phyloP scores from a whole-genome alignment of 2,797 vertebrate species.

The Hapalemur alaotrensis region DNA sequence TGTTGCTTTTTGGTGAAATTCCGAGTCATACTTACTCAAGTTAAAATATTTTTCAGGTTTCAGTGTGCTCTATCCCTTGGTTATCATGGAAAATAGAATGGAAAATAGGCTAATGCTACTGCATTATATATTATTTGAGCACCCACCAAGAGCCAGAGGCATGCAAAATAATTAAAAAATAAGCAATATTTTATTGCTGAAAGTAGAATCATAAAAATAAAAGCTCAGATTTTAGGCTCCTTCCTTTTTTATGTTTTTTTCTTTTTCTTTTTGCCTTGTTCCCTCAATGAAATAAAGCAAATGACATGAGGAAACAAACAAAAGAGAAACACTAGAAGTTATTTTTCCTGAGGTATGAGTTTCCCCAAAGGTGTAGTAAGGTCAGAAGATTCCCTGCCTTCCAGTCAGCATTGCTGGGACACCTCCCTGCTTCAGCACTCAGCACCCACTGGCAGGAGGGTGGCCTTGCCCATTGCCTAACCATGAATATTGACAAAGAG shows the following conservation, averaged over 20 bases:
- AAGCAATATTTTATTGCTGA: not conserved
- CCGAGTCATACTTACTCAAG: accelerated
- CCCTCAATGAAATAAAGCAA: not conserved
- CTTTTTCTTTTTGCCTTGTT: not conserved
- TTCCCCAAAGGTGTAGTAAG: too few relatives aligned
- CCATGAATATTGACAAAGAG: not conserved
- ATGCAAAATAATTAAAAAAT: not conserved
- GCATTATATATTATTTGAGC: not conserved
- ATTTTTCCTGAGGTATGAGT: too few relatives aligned
- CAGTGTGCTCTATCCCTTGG: accelerated
- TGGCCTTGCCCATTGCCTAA: not conserved
- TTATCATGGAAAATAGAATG: too few relatives aligned
- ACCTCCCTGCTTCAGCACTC: not conserved
- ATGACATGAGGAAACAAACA: accelerated
- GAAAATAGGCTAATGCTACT: accelerated
- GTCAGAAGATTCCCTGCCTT: accelerated
- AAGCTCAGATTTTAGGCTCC: not conserved
- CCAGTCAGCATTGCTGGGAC: not conserved
- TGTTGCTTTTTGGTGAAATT: accelerated
- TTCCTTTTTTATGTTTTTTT: too few relatives aligned
- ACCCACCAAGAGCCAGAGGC: not conserved
- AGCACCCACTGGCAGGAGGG: not conserved
- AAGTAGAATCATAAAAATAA: not conserved
- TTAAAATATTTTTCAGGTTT: too few relatives aligned
- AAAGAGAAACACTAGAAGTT: accelerated